These are phyloP conservation scores for Phrynocephalus forsythii DNA, from an alignment of 2,797 vertebrate species.

Conservation along the genomic window DNA sequence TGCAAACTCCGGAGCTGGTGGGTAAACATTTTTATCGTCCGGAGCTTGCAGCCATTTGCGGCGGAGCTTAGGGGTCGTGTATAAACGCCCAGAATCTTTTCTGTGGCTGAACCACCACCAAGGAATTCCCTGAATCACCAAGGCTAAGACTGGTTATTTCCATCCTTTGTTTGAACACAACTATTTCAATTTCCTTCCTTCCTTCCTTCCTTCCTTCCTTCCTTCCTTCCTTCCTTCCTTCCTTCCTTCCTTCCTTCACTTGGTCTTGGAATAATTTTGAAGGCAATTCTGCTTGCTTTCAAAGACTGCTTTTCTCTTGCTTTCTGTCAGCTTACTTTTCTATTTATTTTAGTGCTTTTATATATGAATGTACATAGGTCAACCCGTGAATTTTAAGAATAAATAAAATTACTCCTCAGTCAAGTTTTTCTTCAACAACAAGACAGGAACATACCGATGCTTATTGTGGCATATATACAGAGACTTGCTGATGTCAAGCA, in stretches of 20 bases:
- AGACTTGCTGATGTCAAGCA: conserved; percentile 29
- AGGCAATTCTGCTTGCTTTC: not conserved
- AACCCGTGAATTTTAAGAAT: not conserved
- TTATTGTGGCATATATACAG: not conserved
- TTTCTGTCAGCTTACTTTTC: not conserved
- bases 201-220: not conserved
- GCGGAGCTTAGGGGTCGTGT: too few species aligned
- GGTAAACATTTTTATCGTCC: too few species aligned
- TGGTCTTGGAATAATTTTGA: not conserved
- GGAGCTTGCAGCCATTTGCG: too few species aligned
- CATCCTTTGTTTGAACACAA: not conserved
- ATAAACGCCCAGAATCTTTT: too few species aligned
- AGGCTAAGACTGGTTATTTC: not conserved
- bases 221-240: not conserved
- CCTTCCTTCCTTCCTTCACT: too few species aligned
- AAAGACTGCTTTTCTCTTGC: not conserved
- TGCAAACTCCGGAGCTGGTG: too few species aligned
- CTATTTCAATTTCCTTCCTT: not conserved
- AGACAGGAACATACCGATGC: rapidly evolving
- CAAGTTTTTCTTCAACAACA: conserved; percentile 24
- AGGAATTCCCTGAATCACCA: too few species aligned
- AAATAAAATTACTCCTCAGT: not conserved
- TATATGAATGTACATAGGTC: not conserved
- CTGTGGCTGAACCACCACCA: too few species aligned
- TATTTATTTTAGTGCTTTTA: not conserved